A percentile compares a stretch with the other conserved stretches of the same genome.
These are phyloP conservation scores for Tenualosa thibaudeaui DNA, from an alignment of 2,797 vertebrate genomes.

Conservation along the genomic window DNA sequence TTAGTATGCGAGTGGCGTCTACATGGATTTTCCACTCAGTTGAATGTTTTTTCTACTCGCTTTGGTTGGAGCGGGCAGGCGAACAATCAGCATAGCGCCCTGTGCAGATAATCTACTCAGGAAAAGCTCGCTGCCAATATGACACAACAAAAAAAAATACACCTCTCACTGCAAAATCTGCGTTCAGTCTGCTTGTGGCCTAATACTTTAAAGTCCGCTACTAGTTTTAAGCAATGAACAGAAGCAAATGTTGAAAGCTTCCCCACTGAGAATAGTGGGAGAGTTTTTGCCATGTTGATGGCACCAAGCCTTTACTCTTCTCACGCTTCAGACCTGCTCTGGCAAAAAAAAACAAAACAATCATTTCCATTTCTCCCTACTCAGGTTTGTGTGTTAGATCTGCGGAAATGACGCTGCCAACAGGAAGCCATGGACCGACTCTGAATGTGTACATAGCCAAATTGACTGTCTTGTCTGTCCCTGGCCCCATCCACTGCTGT, in stretches of 20 bases:
- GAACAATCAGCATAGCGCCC: no score
- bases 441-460: constrained; percentile 99
- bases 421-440: constrained; percentile 97
- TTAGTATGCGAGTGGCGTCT: no score
- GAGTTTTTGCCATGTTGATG: neutral
- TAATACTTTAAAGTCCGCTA: neutral
- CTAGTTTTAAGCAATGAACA: neutral
- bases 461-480: constrained; percentile 92
- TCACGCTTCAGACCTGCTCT: neutral
- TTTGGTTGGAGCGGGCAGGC: no score
- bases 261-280: neutral
- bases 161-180: no score
- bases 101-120: no score
- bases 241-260: neutral
- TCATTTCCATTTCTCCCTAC: constrained; percentile 47
- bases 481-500: constrained; percentile 93
- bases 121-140: no score
- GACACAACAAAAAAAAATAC: no score
- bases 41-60: no score
- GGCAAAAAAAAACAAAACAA: neutral
- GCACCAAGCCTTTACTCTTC: neutral
- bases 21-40: no score
- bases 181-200: no score
- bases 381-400: constrained; percentile 98
- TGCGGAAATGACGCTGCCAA: constrained; percentile 95